Conservation (phyloP, 2,888 invertebrate species). For the Ennomos quercinarius region DNA sequence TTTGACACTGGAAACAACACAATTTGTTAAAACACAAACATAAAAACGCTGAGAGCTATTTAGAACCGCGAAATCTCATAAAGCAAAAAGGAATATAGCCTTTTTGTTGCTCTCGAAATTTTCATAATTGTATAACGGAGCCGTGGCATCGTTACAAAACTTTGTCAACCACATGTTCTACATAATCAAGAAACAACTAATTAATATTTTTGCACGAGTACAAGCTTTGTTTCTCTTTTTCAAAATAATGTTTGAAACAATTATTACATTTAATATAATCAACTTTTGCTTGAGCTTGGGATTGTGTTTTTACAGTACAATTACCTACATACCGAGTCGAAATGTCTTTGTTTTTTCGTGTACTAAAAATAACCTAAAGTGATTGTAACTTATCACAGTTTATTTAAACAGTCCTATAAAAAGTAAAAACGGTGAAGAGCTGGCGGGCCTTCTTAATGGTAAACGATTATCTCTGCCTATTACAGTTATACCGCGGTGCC, state of each 20-base stretch:
- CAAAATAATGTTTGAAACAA: too few relatives aligned
- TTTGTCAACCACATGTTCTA: constrained; percentile 6
- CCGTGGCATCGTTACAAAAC: constrained; percentile 17
- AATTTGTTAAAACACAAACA: constrained; percentile 30
- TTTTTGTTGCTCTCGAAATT: not conserved
- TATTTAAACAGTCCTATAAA: constrained; percentile 22
- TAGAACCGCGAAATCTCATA: constrained; percentile 16
- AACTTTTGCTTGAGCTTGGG: too few relatives aligned
- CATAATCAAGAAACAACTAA: not conserved
- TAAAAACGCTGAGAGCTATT: constrained; percentile 17
- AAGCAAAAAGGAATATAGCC: constrained; percentile 18
- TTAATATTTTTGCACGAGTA: not conserved
- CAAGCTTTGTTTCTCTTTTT: not conserved
- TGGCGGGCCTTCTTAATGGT: constrained; percentile 23
- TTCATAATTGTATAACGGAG: constrained; percentile 19
- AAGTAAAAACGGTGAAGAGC: constrained; percentile 20
- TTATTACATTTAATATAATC: too few relatives aligned
- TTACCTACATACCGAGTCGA: too few relatives aligned
- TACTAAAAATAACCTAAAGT: constrained; percentile 4
- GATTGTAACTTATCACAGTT: constrained; percentile 13
- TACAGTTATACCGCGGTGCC: constrained; percentile 20
- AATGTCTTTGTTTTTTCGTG: too few relatives aligned
- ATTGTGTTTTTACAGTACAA: too few relatives aligned
- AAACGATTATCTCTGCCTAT: constrained; percentile 29
- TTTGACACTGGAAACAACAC: constrained; percentile 89